Percentiles rank a stretch among this genome's conserved stretches.
phyloP scores from a whole-genome alignment of 2,797 vertebrate species.

The Hirundo rustica region DNA sequence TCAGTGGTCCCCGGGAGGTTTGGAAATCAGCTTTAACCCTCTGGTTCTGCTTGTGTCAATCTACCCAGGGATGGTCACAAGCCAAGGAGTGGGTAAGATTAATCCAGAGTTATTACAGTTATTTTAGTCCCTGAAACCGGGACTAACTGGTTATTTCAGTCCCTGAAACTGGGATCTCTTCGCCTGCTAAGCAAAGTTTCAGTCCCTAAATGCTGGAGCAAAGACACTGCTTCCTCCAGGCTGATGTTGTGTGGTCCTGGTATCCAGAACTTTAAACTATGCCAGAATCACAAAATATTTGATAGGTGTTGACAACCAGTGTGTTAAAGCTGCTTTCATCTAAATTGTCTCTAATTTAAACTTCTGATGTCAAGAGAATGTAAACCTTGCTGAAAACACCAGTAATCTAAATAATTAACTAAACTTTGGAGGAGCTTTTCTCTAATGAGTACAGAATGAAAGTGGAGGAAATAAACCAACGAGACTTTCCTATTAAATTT shows the following conservation, averaged over 20 bases:
- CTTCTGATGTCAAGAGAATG: not conserved
- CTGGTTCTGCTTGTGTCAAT: not conserved
- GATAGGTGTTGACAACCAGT: not conserved
- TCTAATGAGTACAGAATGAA: not conserved
- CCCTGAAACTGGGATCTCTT: not conserved
- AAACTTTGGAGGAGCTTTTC: not conserved
- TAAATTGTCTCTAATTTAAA: not conserved
- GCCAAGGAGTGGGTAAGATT: not conserved
- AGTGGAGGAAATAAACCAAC: not conserved
- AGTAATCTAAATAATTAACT: slow-evolving; percentile 8
- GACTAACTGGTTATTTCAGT: not conserved
- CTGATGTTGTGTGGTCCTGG: not conserved
- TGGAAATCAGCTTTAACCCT: not conserved
- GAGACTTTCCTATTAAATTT: slow-evolving; percentile 17
- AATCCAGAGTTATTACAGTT: not conserved
- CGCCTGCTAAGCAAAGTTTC: not conserved
- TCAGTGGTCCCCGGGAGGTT: not conserved
- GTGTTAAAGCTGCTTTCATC: not conserved
- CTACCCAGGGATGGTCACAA: not conserved
- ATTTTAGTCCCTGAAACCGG: not conserved
- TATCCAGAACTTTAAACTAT: not conserved
- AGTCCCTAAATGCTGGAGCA: rapidly evolving
- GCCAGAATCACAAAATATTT: not conserved
- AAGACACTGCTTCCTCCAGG: not conserved
- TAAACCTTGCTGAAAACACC: not conserved